Evolutionary conservation across 2,797 vertebrate genomes (phyloP).

Genomic region (Poeciliopsis gracilis): DNA sequence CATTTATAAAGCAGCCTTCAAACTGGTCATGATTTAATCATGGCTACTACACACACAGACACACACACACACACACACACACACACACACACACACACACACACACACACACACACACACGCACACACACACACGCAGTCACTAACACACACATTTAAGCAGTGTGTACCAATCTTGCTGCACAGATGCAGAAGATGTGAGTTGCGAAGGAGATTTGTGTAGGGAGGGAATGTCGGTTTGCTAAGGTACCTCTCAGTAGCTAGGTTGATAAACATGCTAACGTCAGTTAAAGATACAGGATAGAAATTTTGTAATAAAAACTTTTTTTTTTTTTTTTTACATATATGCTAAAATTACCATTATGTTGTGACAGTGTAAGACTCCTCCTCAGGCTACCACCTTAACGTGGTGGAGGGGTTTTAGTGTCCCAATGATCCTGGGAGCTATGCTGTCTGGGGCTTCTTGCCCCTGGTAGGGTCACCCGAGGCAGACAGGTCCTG

Average conservation of each 20-base stretch:
- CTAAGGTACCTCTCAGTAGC: background rate
- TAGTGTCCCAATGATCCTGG: too few relatives aligned
- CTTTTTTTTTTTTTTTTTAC: too few relatives aligned
- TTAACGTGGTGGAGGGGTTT: too few relatives aligned
- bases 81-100: background rate
- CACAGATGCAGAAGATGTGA: background rate
- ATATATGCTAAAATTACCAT: too few relatives aligned
- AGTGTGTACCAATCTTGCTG: background rate
- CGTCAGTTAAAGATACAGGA: background rate
- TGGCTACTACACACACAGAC: background rate
- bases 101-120: background rate
- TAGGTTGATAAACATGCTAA: background rate
- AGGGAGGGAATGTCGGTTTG: background rate
- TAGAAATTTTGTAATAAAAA: background rate
- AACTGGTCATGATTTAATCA: slow-evolving; percentile 5
- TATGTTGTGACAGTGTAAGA: too few relatives aligned
- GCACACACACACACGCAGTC: background rate
- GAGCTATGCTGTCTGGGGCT: too few relatives aligned
- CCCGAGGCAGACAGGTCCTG: too few relatives aligned
- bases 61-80: background rate
- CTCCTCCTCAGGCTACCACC: too few relatives aligned
- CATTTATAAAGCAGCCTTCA: slow-evolving; percentile 2
- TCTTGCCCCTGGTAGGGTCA: too few relatives aligned
- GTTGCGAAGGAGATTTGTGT: background rate
- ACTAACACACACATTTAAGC: background rate